Evolutionary conservation across 2,888 invertebrate genomes (phyloP), one percentile per base, ranked within the genome.

Genomic region (Biston betularia): DNA sequence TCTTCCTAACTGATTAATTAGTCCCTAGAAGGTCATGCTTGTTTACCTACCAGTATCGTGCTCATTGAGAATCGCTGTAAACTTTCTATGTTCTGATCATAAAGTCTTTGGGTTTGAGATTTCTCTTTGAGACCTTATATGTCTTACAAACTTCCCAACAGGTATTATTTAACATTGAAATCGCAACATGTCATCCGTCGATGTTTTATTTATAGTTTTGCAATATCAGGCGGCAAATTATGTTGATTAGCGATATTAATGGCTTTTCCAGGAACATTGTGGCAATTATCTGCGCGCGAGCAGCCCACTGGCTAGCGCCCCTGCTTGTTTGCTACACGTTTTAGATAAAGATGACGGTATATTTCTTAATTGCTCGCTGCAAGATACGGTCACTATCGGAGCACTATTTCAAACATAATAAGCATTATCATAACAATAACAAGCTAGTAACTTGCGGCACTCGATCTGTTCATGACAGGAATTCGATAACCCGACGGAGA

Each of bases 341-440:
- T 73, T 67, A 83, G 85, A 89, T 88, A 87, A 86, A 79, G 78
- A 77, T 69, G 74, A 70, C 68, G 82, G 82, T 88, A 88, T 89
- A 86, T 83, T 89, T 89, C 88, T 91, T 92, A 92, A 92, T 93
- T 92, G 82, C 88, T 85, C 82, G 87, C 87, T 86, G 89, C 89
- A 85, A 85, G 92, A 91, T 92, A 91, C 78, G 83, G 82, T 76
- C 89, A 85, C 88, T 92, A 93, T 92, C 92, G 85, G 80, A 72
- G 78, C 87, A 87, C 86, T 89, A 90, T 91, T 91, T 88, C 87
- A 87, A 91, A 90, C 90, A 90, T 92, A 92, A 92, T 90, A 92
- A 90, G 87, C 84, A 90, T 92, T 93, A 93, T 93, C 93, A 89
- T 86, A 89, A 92, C 88, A 93, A 93, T 90, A 93, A 93, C 91